These are phyloP conservation scores for Hydrochoerus hydrochaeris DNA, from an alignment of 2,113 vertebrate species.

Conservation along the genomic window DNA sequence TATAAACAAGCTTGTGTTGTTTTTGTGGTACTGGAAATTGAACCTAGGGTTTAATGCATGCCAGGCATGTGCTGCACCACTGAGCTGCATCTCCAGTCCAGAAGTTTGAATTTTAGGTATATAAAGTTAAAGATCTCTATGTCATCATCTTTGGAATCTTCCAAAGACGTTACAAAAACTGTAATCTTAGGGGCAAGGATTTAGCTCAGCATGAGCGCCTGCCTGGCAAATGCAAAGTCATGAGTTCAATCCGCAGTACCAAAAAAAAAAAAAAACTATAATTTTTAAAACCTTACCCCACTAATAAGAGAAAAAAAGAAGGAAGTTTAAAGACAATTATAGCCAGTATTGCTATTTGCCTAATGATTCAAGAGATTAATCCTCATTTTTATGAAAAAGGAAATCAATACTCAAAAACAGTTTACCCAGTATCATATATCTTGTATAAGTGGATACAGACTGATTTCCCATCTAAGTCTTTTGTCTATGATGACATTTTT, in stretches of 20 bases:
- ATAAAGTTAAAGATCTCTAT: background rate
- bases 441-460: background rate
- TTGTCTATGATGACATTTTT: background rate
- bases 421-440: background rate
- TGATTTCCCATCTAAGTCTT: background rate
- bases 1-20: conserved; percentile 17
- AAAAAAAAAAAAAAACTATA: background rate
- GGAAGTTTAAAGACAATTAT: background rate
- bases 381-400: conserved; percentile 22
- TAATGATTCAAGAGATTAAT: conserved; percentile 22
- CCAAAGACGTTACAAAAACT: conserved; percentile 6
- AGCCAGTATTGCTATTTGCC: background rate
- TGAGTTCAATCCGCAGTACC: no score
- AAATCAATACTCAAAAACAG: conserved; percentile 23
- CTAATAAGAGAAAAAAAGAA: conserved; percentile 22
- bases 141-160: background rate
- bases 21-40: background rate
- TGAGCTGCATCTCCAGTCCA: background rate
- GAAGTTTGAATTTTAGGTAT: background rate
- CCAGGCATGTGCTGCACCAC: background rate
- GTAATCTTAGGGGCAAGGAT: background rate
- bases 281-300: conserved; percentile 12
- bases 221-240: no score
- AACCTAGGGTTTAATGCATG: background rate
- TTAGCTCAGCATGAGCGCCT: no score